Base-by-base conservation (phyloP, 1,140 invertebrate genomes). In the Lasioglossum baleicum region DNA sequence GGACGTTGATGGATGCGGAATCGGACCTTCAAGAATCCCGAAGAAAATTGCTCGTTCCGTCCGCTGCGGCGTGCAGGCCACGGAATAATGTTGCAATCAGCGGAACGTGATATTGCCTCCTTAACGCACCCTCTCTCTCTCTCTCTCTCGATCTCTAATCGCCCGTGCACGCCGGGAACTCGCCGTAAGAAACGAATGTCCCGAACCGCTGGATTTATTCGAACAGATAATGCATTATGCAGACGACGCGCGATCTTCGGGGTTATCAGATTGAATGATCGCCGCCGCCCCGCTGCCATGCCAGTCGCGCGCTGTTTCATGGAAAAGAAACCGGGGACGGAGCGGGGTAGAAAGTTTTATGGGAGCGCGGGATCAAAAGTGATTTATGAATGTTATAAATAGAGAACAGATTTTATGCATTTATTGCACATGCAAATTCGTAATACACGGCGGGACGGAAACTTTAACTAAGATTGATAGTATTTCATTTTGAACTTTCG, bases 1-100 rank as follows among this genome's bases (percentile, higher is more conserved):
- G 60, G 84, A 86, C 84, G 64, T 86, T 86, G 84, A 86, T 85
- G 64, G 73, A 86, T 86, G 83, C 53, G 81, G 72, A 83, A 84
- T 85, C 76, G 58, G 56, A 35, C 67, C 69, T 77, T 70, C 76
- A 85, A 74, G 72, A 73, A 74, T 75, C 60, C 35, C 58, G 44
- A 56, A 56, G 67, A 60, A 83, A 73, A 68, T 75, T 74, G 71
- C 22, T 68, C 51, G 13, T 66, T 74, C 63, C 48, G 17, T 7
- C 31, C 48, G 31, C 42, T 15, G 42, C 58, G 17, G 20, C 35
- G 35, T 35, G 8, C 44, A 13, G 44, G 10, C 0, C 44, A 48
- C 44, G 22, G 42, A 72, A 66, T 74, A 80, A 80, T 74, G 53
- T 56, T 64, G 79, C 82, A 83, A 84, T 84, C 83, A 79, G 44